Evolutionary conservation across 1,140 invertebrate species (phyloP).

Genomic region (Dolichoris vasculosae): DNA sequence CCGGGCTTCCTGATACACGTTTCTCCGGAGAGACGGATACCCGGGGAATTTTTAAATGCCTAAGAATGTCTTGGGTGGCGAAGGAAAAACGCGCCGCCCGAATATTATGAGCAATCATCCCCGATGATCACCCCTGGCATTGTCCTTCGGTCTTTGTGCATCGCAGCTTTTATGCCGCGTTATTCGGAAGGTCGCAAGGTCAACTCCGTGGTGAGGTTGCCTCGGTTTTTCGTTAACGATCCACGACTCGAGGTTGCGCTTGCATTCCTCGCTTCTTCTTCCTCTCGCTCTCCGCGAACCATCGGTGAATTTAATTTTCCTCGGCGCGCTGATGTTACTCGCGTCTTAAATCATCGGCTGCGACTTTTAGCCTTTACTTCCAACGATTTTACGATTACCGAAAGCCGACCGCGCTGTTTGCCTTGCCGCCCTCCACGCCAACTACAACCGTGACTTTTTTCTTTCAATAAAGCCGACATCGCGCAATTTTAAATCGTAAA

Average conservation of each 20-base stretch:
- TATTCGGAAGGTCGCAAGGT: not conserved
- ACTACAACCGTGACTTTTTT: not conserved
- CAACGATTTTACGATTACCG: not conserved
- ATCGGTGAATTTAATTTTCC: not conserved
- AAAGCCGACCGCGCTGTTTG: not conserved
- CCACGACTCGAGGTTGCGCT: not conserved
- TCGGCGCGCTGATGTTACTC: not conserved
- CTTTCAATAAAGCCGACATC: not conserved
- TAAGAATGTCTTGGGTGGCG: not conserved
- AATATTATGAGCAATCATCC: slow-evolving; percentile 8
- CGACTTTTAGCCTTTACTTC: not conserved
- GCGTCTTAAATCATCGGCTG: not conserved
- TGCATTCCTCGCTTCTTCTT: not conserved
- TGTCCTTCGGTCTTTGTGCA: not conserved
- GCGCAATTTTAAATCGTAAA: not conserved
- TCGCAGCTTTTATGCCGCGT: not conserved
- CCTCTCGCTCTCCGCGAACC: not conserved
- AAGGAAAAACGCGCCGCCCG: not conserved
- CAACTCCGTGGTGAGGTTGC: not conserved
- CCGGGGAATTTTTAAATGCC: slow-evolving; percentile 5
- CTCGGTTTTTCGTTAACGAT: not conserved
- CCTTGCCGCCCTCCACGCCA: not conserved
- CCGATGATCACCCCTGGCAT: not conserved
- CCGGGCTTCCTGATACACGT: not conserved
- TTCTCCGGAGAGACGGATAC: not conserved